Base-by-base conservation (phyloP, 2,113 vertebrate genomes). In the Scophthalmus maximus region DNA sequence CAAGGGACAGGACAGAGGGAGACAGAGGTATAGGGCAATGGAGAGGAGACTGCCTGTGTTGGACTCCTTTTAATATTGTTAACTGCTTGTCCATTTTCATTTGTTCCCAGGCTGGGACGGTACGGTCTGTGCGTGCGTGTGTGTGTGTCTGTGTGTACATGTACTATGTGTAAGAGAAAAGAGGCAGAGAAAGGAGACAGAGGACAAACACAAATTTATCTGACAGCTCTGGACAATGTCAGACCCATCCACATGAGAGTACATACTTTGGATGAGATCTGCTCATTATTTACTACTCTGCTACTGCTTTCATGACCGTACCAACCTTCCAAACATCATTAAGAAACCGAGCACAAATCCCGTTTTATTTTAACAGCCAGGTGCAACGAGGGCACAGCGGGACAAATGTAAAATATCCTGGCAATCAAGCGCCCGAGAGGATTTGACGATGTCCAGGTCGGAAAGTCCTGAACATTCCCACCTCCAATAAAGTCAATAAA, bases 391-490 rank as follows among this genome's bases (percentile, higher is more conserved):
- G 72, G 66, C 73, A 80, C 42, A 46, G 81, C 78, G 72, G 72
- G 65, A 69, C 52, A 64, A 83, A 76, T 68, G 71, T 74, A 66
- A 83, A 88, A 79, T 84, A 70, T 75, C 50, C 75, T 66, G 78
- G 78, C 27, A 42, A 78, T 81, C 44, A 75, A 62, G 40, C 51
- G 17, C 58, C n/a, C 65, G 36, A 44, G 59, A 66, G 50, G 25
- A 65, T 87, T 88, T 86, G 81, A 86, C 32, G 55, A 76, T 44
- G 63, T 80, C 71, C 85, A 87, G 76, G 73, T 82, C 15, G 73
- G 78, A 84, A 87, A 87, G 61, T 79, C 52, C 71, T 79, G 62
- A 79, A 84, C 86, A 87, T 76, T 90, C 78, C 84, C 86, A 85
- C 84, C 68, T 89, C 81, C 65, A 46, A 77, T 82, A 56, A 81